These are phyloP conservation scores for Calephelis perditalis DNA, from an alignment of 2,888 invertebrate genomes.

Conservation along the genomic window DNA sequence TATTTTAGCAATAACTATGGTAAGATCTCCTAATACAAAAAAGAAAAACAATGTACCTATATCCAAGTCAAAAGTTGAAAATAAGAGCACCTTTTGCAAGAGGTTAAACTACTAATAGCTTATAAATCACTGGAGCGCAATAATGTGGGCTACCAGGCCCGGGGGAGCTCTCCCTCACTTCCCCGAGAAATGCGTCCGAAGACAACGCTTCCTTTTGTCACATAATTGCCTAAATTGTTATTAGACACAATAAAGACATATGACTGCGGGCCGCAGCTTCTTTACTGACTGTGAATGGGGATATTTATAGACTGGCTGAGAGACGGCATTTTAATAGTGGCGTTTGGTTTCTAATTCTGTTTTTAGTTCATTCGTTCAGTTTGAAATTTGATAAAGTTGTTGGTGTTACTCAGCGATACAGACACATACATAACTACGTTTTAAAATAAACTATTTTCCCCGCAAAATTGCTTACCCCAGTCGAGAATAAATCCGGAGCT, in stretches of 20 bases:
- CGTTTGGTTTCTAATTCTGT: conserved; percentile 38
- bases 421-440: no score
- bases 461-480: no score
- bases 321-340: conserved; percentile 70
- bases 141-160: conserved; percentile 63
- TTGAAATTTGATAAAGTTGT: no score
- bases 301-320: conserved; percentile 63
- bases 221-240: conserved; percentile 77
- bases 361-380: no score
- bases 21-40: no score
- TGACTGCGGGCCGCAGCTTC: conserved; percentile 45
- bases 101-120: conserved; percentile 40
- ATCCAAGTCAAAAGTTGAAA: no score
- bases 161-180: conserved; percentile 38
- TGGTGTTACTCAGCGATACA: no score
- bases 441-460: no score
- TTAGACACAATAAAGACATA: conserved; percentile 77
- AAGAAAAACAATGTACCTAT: no score
- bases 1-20: no score
- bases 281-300: conserved; percentile 23
- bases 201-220: conserved; percentile 71
- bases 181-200: conserved; percentile 12
- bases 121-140: conserved; percentile 71
- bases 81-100: neutral
- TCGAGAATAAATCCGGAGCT: no score